These are phyloP conservation scores for Tipula helvola DNA, from an alignment of 2,888 invertebrate genomes.

Conservation along the genomic window DNA sequence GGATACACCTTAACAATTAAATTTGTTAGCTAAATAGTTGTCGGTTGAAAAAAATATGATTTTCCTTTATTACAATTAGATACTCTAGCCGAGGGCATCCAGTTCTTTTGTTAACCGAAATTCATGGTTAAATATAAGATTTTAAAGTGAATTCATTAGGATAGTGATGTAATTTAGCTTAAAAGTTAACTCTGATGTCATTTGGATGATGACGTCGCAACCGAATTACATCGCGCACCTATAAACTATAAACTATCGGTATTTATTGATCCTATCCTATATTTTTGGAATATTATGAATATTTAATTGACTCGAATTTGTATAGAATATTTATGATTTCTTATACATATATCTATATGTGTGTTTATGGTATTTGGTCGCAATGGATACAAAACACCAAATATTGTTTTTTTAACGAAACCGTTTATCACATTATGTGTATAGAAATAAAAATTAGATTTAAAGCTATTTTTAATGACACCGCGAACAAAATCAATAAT, in stretches of 20 bases:
- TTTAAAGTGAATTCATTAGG: no score
- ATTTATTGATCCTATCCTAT: neutral
- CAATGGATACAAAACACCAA: neutral
- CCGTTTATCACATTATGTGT: no score
- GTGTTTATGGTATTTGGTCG: neutral
- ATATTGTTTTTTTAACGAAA: neutral
- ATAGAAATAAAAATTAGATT: neutral
- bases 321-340: neutral
- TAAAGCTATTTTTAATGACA: neutral
- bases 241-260: neutral
- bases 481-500: neutral
- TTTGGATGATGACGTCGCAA: neutral
- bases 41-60: no score
- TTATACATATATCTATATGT: neutral
- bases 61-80: no score
- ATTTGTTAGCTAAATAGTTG: no score
- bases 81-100: no score
- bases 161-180: no score
- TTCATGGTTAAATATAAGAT: no score
- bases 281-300: neutral
- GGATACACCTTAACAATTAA: no score
- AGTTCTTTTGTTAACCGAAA: no score
- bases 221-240: neutral
- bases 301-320: neutral
- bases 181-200: neutral